Evolutionary conservation across 64 coral and sea anemone genomes (phyloP).

Genomic region (Platygyra sinensis): DNA sequence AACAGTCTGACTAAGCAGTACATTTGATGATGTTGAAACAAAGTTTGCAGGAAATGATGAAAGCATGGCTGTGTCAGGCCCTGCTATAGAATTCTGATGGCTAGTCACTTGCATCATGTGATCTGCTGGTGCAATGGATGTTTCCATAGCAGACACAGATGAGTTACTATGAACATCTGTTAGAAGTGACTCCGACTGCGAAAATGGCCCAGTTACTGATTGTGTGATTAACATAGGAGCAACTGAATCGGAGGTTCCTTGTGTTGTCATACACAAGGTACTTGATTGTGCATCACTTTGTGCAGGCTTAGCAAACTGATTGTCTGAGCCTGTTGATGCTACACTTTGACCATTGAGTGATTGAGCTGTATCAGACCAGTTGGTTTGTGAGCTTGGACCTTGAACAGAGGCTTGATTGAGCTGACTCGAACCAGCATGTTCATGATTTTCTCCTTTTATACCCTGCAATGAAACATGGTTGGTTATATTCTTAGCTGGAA

Average conservation of each 20-base stretch:
- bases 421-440: background rate
- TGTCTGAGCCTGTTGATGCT: background rate
- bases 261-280: conserved; percentile 13
- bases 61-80: background rate
- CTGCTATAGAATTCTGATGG: conserved; percentile 13
- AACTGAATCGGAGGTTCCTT: conserved; percentile 5
- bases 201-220: background rate
- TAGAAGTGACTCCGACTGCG: conserved; percentile 15
- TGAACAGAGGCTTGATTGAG: background rate
- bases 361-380: conserved; percentile 5
- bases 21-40: conserved; percentile 4
- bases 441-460: background rate
- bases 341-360: background rate
- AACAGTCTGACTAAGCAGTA: conserved; percentile 16
- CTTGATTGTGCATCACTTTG: background rate
- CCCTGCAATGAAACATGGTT: conserved; percentile 30
- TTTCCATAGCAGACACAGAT: conserved; percentile 28
- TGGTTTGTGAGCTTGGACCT: background rate
- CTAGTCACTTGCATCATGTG: background rate
- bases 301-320: background rate
- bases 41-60: conserved; percentile 1
- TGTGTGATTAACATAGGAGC: background rate
- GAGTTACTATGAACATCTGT: background rate
- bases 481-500: conserved; percentile 1
- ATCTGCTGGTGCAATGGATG: background rate